These are phyloP conservation scores for Grammomys dolichurus DNA, from an alignment of 2,113 vertebrate species.

Conservation along the genomic window DNA sequence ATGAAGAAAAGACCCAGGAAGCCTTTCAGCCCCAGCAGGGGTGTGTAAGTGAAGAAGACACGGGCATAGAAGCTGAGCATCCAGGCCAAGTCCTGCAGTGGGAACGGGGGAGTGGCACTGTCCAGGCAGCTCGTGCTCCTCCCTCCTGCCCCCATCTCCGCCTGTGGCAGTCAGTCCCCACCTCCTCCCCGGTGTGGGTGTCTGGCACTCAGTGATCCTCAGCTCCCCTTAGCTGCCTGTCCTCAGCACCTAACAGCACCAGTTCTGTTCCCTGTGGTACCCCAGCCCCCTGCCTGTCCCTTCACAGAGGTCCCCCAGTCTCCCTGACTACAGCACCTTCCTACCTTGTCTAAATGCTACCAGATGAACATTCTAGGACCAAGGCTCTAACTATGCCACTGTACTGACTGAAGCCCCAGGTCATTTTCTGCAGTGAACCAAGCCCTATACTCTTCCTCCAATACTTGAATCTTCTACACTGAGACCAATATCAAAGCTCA, in stretches of 20 bases:
- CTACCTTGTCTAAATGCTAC: neutral
- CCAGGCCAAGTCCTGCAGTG: conserved; percentile 88
- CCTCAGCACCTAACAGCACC: neutral
- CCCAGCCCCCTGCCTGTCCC: neutral
- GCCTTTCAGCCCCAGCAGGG: conserved; percentile 86
- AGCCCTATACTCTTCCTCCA: neutral
- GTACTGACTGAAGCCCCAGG: neutral
- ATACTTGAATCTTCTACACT: neutral
- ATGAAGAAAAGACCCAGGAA: conserved; percentile 86
- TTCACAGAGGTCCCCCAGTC: neutral
- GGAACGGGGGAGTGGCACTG: neutral
- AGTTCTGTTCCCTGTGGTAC: neutral
- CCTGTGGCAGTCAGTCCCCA: neutral
- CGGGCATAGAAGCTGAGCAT: conserved; percentile 90
- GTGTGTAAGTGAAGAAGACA: conserved; percentile 86
- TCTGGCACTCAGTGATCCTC: fast-evolving
- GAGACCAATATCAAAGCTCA: fast-evolving
- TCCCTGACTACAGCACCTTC: neutral
- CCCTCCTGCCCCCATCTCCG: fast-evolving
- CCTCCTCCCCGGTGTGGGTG: neutral
- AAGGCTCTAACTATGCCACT: fast-evolving
- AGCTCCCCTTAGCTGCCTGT: neutral
- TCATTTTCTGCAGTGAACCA: neutral
- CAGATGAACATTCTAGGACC: neutral
- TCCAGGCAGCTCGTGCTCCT: too few relatives aligned